Evolutionary conservation across 1,140 invertebrate species (phyloP), one percentile per base, ranked within the genome.

Genomic region (Camponotus vicinus): DNA sequence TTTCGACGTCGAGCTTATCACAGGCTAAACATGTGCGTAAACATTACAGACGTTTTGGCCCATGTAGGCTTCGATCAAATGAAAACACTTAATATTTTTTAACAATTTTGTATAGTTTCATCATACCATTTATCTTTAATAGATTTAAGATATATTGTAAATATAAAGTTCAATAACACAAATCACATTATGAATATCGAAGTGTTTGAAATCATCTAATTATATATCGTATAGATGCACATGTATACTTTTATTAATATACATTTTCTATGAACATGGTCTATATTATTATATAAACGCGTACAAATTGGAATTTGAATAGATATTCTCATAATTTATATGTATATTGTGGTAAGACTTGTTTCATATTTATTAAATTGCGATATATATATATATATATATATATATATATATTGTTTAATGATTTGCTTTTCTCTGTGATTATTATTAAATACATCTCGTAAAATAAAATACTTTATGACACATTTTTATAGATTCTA

Each of bases 31-130:
- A 76, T 76, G 52, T 76, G 52, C 34, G 34, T 76, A 45, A 45
- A 45, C 9, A 59, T 76, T 55, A 76, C 73, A 76, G 52, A 75
- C 34, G 32, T 76, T 59, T 76, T 13, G n/a, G 8, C n/a, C 34
- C 34, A 59, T 40, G 7, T 75, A 15, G 13, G 73, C 37, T 76
- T 76, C 3, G 55, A 59, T 59, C 57, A 27, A n/a, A n/a, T 52
- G 11, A 21, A 42, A 59, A 40, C 40, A 37, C 21, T 27, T 45
- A 45, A 49, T 45, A 49, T 9, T 57, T 57, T 37, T 52, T 52
- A 52, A 52, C 18, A 9, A 1, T 52, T 52, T 5, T 52, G 13
- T 3, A 13, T 49, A 3, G 18, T 52, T 52, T 52, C 4, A 18
- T 15, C 2, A 4, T 4, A 11, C 3, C 4, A 49, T 49, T 49